Conservation (phyloP, 2,888 invertebrate species). For the Microchrysa polita region DNA sequence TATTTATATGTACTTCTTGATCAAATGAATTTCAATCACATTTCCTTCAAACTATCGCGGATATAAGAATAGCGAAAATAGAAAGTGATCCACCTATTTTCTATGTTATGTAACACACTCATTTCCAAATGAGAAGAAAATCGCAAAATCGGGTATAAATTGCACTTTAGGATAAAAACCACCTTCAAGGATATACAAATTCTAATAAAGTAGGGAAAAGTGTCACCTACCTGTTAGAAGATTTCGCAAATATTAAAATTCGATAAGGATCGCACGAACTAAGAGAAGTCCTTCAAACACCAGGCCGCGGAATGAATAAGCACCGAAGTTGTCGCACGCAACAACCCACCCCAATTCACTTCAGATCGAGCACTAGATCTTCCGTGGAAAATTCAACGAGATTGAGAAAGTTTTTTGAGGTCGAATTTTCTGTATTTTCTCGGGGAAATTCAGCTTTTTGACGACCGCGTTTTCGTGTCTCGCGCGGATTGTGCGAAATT, state of each 20-base stretch:
- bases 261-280: slow-evolving; percentile 19
- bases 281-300: slow-evolving; percentile 5
- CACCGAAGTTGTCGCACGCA: slow-evolving; percentile 18
- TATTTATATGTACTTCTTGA: too few relatives aligned
- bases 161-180: too few relatives aligned
- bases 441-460: slow-evolving; percentile 25
- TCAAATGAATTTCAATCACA: too few relatives aligned
- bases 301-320: slow-evolving; percentile 13
- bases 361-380: slow-evolving; percentile 33
- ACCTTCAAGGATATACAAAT: too few relatives aligned
- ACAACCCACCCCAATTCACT: slow-evolving; percentile 40
- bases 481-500: slow-evolving; percentile 4
- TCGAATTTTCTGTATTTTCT: slow-evolving; percentile 30
- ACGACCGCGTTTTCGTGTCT: neutral
- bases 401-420: slow-evolving; percentile 36
- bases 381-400: slow-evolving; percentile 31
- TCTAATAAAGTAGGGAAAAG: too few relatives aligned
- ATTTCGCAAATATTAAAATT: neutral
- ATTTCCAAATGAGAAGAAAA: neutral
- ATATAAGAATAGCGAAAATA: too few relatives aligned
- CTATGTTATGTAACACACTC: slow-evolving; percentile 1
- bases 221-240: slow-evolving; percentile 29
- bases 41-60: too few relatives aligned
- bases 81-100: neutral
- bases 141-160: too few relatives aligned